Base-by-base conservation (phyloP, 2,888 invertebrate genomes). In the Loripinus fragilis region DNA sequence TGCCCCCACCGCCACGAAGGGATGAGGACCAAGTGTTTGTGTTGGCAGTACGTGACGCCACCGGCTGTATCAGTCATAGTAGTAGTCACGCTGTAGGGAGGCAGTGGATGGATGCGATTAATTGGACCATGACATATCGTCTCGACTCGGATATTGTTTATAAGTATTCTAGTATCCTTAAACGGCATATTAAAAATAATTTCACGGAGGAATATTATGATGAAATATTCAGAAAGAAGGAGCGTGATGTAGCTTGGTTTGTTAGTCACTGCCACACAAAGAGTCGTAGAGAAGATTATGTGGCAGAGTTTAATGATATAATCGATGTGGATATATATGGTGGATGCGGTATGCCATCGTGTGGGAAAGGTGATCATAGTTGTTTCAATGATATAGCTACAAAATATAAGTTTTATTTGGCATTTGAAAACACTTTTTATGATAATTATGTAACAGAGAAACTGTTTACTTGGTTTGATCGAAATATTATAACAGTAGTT, bases 61-160 rank as follows among this genome's bases (percentile, higher is more conserved):
- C n/a, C 48, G 41, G 7, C 8, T 15, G 15, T 7, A 10, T 41
- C 7, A 41, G 41, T 7, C 7, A 41, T 41, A 41, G 15, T 15
- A 41, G 41, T 41, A 41, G 15, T 7, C 41, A 7, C 5, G 55
- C 8, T 2, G 17, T 55, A 23, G 55, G 25, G 8, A 55, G 25
- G 5, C 25, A 55, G 28, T 55, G 55, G 55, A 5, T 28, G 5
- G 5, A 60, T 30, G 42, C 68, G 35, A 66, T 79, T 35, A 64
- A 72, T 30, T 75, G 72, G 76, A 76, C 75, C 12, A 65, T 75
- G 73, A 55, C 79, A 20, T 79, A 73, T 3, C 41, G 79, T 25
- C 2, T 48, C n/a, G 79, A 79, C 35, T 35, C 75, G 25, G 76
- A 76, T 30, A 50, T 79, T 35, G 25, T 28, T 8, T 50, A 64